phyloP scores from a whole-genome alignment of 2,888 invertebrate species.

The Zygaena filipendulae region DNA sequence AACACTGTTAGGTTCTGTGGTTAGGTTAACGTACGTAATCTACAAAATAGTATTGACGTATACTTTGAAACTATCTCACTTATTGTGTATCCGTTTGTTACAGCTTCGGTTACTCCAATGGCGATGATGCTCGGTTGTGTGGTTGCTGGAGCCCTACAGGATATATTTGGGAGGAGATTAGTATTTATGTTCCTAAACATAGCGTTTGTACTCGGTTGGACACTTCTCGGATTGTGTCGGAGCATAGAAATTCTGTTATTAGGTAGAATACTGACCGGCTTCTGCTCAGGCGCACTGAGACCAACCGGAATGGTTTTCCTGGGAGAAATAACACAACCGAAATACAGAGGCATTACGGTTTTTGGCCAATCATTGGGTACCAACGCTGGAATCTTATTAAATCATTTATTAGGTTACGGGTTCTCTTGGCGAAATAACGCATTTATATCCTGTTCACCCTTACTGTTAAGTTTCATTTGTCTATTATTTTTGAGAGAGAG shows the following conservation, averaged over 20 bases:
- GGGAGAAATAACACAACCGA: constrained; percentile 34
- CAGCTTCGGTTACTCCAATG: constrained; percentile 29
- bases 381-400: constrained; percentile 24
- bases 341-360: constrained; percentile 27
- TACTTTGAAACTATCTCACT: too few species aligned
- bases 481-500: constrained; percentile 32
- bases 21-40: too few species aligned
- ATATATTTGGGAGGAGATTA: constrained; percentile 29
- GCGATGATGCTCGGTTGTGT: constrained; percentile 33
- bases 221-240: constrained; percentile 23
- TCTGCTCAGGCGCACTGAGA: constrained; percentile 28
- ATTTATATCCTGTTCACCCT: constrained; percentile 25
- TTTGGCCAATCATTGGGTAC: constrained; percentile 24
- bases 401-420: constrained; percentile 27
- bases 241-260: constrained; percentile 24
- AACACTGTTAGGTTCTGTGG: too few species aligned
- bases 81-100: too few species aligned
- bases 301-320: constrained; percentile 30
- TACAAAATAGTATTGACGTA: too few species aligned
- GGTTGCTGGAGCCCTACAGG: constrained; percentile 29
- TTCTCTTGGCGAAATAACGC: constrained; percentile 27
- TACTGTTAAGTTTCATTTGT: constrained; percentile 20
- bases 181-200: constrained; percentile 26
- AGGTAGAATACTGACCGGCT: constrained; percentile 30
- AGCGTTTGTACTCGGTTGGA: constrained; percentile 31